Evolutionary conservation across 2,888 invertebrate genomes (phyloP), one percentile per base, ranked within the genome.

Genomic region (Drosophila prostipennis): DNA sequence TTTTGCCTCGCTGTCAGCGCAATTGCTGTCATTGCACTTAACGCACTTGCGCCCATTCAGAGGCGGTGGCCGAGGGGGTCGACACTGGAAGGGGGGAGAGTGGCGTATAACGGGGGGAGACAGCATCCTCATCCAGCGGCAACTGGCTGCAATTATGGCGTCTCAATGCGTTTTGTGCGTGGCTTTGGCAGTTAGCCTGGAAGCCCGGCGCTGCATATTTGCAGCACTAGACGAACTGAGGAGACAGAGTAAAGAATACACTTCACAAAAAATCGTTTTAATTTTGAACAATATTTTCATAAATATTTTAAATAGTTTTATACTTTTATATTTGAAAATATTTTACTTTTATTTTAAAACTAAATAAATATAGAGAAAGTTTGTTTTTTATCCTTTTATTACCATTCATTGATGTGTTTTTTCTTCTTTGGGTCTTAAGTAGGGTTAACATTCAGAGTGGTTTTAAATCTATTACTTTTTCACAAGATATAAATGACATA

Each of bases 121-220:
- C 37, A 23, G 29, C 37, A 46, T 14, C 19, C 71, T 29, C 23
- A 42, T 45, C 48, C 57, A 79, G 64, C 74, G 67, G 72, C 74
- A 85, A 87, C 87, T 79, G 82, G 70, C 76, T 85, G 83, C 88
- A 87, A 87, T 83, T 87, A 83, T 83, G 83, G 83, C 71, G 75
- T 79, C 87, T 83, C 86, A 74, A 85, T 81, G 82, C 87, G 81
- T 80, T 86, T 72, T 72, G 87, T 86, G 80, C 84, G 87, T 87
- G 87, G 85, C 87, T 82, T 74, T 80, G 81, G 79, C 85, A 84
- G 81, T 74, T 78, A 69, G 74, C 67, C 76, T 68, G 80, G 58
- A 39, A 69, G 84, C 69, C 72, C 61, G 79, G 72, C 63, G 52
- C 29, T 79, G 85, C 81, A 85, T 72, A 76, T 78, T 72, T 81